These are phyloP conservation scores for Helarctos malayanus DNA, from an alignment of 2,797 vertebrate genomes.

Conservation along the genomic window DNA sequence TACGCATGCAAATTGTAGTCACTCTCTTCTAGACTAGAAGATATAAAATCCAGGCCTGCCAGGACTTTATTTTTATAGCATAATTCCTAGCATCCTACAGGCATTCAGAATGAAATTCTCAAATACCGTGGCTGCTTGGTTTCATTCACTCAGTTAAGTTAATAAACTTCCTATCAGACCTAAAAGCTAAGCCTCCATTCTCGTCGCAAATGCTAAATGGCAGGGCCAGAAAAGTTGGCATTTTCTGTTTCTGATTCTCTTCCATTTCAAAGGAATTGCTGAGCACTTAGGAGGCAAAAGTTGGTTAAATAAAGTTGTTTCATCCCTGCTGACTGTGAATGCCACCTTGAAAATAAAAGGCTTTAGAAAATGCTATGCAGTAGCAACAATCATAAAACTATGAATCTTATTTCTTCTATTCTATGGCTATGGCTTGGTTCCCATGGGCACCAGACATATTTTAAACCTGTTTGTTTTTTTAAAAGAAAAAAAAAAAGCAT, in stretches of 20 bases:
- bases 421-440: background rate
- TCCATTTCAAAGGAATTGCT: background rate
- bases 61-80: background rate
- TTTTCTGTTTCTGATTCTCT: conserved; percentile 6
- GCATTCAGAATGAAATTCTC: conserved; percentile 8
- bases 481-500: background rate
- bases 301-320: background rate
- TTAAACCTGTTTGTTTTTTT: conserved; percentile 17
- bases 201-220: background rate
- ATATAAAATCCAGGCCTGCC: background rate
- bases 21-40: background rate
- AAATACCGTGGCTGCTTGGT: background rate
- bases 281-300: background rate
- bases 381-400: conserved; percentile 13
- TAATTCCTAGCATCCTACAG: background rate
- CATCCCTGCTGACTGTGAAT: background rate
- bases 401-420: conserved; percentile 4
- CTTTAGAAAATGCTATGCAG: background rate
- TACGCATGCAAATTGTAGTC: background rate
- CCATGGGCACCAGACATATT: conserved; percentile 42
- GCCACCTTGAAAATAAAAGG: background rate
- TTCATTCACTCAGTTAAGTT: background rate
- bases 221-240: background rate
- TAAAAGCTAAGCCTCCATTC: background rate
- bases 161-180: background rate